Evolutionary conservation across 2,888 invertebrate species (phyloP).

Genomic region (Folsomia manolachei): DNA sequence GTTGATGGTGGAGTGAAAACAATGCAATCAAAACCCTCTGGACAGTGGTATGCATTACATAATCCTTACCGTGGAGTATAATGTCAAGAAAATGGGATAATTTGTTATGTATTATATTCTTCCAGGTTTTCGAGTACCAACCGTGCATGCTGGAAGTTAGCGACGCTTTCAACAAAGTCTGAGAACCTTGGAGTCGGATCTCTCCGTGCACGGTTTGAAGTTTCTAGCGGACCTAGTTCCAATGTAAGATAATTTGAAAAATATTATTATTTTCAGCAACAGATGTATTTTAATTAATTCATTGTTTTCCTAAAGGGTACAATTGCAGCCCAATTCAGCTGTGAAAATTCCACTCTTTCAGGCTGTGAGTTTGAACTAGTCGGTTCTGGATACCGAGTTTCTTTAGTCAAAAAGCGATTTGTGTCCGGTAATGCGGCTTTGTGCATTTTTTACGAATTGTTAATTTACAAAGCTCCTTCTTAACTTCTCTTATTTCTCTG

Average conservation of each 20-base stretch:
- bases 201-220: constrained; percentile 83
- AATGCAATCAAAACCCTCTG: constrained; percentile 88
- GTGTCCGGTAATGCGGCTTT: constrained; percentile 90
- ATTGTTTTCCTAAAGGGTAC: constrained; percentile 74
- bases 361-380: constrained; percentile 89
- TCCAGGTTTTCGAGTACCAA: constrained; percentile 61
- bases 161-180: constrained; percentile 86
- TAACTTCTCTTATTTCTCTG: no score
- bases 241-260: constrained; percentile 35
- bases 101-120: no score
- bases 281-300: no score
- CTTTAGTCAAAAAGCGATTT: constrained; percentile 90
- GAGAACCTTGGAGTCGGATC: constrained; percentile 88
- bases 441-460: no score
- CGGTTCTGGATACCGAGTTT: constrained; percentile 87
- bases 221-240: constrained; percentile 75
- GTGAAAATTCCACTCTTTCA: constrained; percentile 91
- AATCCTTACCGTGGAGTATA: no score
- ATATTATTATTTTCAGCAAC: no score
- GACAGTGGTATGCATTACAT: constrained; percentile 65
- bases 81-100: no score
- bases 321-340: constrained; percentile 89
- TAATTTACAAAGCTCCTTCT: no score
- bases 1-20: constrained; percentile 82
- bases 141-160: constrained; percentile 86